phyloP scores from a whole-genome alignment of 2,797 vertebrate species.

The Lepilemur septentrionalis region DNA sequence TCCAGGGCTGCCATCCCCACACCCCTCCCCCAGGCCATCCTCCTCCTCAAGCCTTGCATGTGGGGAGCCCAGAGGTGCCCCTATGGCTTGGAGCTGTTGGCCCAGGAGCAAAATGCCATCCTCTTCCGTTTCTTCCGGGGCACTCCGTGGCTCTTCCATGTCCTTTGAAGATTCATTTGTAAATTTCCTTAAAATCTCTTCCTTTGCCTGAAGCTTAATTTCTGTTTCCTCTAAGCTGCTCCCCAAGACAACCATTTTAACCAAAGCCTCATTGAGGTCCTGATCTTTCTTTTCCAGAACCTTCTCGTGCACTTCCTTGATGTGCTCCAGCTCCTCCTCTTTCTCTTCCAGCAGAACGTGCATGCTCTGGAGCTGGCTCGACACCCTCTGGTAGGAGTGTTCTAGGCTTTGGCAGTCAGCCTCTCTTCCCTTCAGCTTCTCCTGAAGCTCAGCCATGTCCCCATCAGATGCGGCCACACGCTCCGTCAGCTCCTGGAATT shows the following conservation, averaged over 20 bases:
- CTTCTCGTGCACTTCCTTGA: constrained; percentile 91
- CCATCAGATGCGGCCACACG: constrained; percentile 91
- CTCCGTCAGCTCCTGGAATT: constrained; percentile 94
- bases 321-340: constrained; percentile 92
- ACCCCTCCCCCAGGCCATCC: constrained; percentile 73
- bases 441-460: constrained; percentile 90
- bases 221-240: constrained; percentile 94
- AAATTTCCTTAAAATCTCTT: constrained; percentile 89
- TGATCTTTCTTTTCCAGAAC: constrained; percentile 92
- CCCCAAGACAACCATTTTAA: constrained; percentile 92
- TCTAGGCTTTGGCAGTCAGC: constrained; percentile 91
- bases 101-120: constrained; percentile 85
- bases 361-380: constrained; percentile 91
- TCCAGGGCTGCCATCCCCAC: background rate
- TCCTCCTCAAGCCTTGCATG: constrained; percentile 75
- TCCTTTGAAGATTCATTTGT: constrained; percentile 82
- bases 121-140: constrained; percentile 85
- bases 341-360: constrained; percentile 91
- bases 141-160: constrained; percentile 84
- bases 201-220: constrained; percentile 90
- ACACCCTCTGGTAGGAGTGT: constrained; percentile 89
- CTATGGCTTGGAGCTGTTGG: constrained; percentile 85
- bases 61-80: constrained; percentile 85
- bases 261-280: constrained; percentile 92
- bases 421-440: constrained; percentile 89